Conservation (phyloP, 2,113 vertebrate genomes). For the Numenius arquata region DNA sequence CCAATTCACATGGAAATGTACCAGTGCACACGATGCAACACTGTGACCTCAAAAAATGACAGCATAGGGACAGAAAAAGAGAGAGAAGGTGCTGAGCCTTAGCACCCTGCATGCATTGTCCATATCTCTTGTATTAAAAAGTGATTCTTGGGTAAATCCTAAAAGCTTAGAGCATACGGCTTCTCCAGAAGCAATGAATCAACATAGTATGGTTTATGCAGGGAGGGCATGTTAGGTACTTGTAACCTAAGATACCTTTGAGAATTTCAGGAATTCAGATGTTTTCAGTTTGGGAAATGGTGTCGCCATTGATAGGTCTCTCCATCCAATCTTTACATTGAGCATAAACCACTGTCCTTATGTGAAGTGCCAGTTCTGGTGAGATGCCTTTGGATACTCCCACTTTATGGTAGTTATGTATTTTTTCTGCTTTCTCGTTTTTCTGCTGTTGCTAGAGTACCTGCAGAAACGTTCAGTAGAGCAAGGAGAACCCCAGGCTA, state of each 20-base stretch:
- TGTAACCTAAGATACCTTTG: neutral
- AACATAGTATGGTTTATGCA: neutral
- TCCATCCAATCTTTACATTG: neutral
- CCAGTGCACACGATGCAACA: fast-evolving
- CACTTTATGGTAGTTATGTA: neutral
- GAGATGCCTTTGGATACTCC: neutral
- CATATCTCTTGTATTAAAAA: neutral
- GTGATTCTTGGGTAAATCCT: neutral
- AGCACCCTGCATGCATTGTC: neutral
- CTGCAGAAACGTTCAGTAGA: neutral
- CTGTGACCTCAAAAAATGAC: neutral
- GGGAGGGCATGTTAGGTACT: neutral
- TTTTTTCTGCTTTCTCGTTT: neutral
- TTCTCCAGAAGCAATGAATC: neutral
- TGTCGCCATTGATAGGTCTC: neutral
- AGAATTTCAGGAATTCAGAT: neutral
- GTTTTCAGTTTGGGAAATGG: neutral
- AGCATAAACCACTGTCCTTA: neutral
- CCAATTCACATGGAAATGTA: neutral
- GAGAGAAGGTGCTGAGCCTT: neutral
- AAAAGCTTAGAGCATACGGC: neutral
- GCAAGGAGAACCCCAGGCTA: neutral
- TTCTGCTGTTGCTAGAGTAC: neutral
- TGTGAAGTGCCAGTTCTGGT: neutral
- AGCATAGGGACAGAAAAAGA: neutral